Base-by-base conservation (phyloP, 2,888 invertebrate species). In the Diplazon laetatorius region DNA sequence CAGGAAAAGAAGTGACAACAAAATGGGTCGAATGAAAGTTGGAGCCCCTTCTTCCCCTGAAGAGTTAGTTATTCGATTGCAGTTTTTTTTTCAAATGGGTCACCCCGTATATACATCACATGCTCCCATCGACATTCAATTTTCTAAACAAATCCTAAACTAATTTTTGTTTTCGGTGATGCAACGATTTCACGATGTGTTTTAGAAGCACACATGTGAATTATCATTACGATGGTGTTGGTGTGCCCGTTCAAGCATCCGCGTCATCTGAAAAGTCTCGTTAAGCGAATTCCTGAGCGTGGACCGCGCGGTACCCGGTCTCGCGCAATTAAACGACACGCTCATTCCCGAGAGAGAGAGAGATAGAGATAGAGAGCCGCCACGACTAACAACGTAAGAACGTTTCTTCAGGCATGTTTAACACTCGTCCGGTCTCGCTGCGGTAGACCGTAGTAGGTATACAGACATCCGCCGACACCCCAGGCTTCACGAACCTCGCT, bases 311-410 rank as follows among this genome's bases (percentile, higher is more conserved):
- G 1, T n/a, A 4, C 4, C 55, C 14, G 30, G 77, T 69, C 73
- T 69, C 77, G 77, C 57, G 73, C 62, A 78, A 78, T 78, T 78
- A 73, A 57, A 37, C 73, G 77, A 73, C 69, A 73, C 77, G 77
- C 77, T 77, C 72, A 63, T 69, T 69, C 77, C 50, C 63, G 25
- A 25, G 59, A 2, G 4, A 30, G n/a, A n/a, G n/a, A n/a, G n/a
- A n/a, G n/a, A n/a, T n/a, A n/a, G n/a, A n/a, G n/a, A n/a, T n/a
- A n/a, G n/a, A n/a, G n/a, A 55, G 50, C 20, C 65, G 42, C 37
- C 42, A 60, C 65, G 71, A 37, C 10, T 69, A 6, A 30, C 63
- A n/a, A 35, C 52, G 57, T 63, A 68, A 55, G 37, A 57, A 48
- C 46, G 22, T 72, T 63, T 70, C 52, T 52, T 66, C 16, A 14